phyloP scores from a whole-genome alignment of 2,797 vertebrate species.

The Meda fulgida region DNA sequence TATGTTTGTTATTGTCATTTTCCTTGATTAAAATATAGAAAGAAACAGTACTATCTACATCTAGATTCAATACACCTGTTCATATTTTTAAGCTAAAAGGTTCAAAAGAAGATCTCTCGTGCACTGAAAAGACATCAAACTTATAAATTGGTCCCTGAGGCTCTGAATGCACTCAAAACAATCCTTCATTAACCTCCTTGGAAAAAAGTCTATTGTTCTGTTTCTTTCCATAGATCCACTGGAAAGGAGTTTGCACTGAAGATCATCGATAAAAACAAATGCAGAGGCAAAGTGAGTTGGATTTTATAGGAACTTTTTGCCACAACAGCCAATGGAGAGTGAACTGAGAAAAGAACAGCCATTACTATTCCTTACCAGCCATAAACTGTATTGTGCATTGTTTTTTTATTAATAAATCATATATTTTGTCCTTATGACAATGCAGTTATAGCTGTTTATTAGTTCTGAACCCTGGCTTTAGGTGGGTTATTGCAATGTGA shows the following conservation, averaged over 20 bases:
- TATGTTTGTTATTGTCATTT: background rate
- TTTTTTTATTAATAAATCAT: background rate
- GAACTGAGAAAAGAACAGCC: background rate
- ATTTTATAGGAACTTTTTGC: background rate
- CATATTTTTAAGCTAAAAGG: background rate
- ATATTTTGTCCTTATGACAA: background rate
- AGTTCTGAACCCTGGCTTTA: background rate
- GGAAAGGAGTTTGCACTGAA: constrained; percentile 97
- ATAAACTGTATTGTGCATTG: background rate
- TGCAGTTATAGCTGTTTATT: background rate
- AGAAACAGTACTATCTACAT: background rate
- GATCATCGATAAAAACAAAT: constrained; percentile 98
- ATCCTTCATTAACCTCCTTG: background rate
- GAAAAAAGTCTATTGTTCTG: constrained; percentile 13
- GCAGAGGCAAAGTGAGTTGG: constrained; percentile 90
- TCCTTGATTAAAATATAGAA: background rate
- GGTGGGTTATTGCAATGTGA: constrained; percentile 15
- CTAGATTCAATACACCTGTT: background rate
- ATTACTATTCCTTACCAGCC: background rate
- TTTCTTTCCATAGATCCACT: constrained; percentile 81
- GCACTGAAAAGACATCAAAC: background rate
- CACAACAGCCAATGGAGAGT: background rate
- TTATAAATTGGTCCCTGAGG: background rate
- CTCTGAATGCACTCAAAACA: constrained; percentile 9
- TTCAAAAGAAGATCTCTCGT: background rate